Conservation (phyloP, 2,888 invertebrate genomes). For the Metellina segmentata region DNA sequence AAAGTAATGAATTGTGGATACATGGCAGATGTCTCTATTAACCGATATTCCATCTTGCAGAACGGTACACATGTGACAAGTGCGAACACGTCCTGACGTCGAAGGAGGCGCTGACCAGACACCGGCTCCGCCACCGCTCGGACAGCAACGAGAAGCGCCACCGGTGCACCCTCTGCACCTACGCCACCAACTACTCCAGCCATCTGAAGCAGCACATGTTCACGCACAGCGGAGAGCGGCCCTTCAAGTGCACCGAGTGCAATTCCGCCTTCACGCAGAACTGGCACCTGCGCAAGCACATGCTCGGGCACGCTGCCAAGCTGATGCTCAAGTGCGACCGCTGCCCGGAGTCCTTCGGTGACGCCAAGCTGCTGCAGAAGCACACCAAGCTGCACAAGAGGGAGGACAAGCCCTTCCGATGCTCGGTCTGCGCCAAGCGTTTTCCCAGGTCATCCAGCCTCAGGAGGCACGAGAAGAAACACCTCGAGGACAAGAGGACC, state of each 20-base stretch:
- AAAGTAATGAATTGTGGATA: too few relatives aligned
- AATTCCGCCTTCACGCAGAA: slow-evolving; percentile 66
- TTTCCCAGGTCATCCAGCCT: slow-evolving; percentile 16
- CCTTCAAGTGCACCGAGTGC: slow-evolving; percentile 60
- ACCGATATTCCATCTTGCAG: slow-evolving; percentile 17
- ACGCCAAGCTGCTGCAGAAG: slow-evolving; percentile 25
- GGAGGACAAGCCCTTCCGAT: slow-evolving; percentile 49
- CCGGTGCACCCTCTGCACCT: slow-evolving; percentile 52
- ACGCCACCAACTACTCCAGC: slow-evolving; percentile 72
- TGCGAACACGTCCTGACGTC: slow-evolving; percentile 64
- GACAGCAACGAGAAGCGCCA: slow-evolving; percentile 53
- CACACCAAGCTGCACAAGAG: slow-evolving; percentile 50
- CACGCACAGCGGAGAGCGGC: slow-evolving; percentile 68
- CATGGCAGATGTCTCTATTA: too few relatives aligned
- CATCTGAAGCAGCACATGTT: slow-evolving; percentile 66
- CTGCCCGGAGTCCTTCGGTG: slow-evolving; percentile 28
- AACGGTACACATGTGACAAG: slow-evolving; percentile 40
- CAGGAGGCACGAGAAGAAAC: slow-evolving; percentile 60
- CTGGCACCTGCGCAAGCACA: slow-evolving; percentile 59
- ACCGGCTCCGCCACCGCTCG: slow-evolving; percentile 46
- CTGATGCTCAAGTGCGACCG: slow-evolving; percentile 21
- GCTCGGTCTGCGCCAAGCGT: slow-evolving; percentile 48
- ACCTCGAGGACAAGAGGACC: background rate
- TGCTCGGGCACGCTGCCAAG: slow-evolving; percentile 48
- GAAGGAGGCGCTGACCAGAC: slow-evolving; percentile 29